Conservation (phyloP, 2,888 invertebrate species). For the Diplazon laetatorius region DNA sequence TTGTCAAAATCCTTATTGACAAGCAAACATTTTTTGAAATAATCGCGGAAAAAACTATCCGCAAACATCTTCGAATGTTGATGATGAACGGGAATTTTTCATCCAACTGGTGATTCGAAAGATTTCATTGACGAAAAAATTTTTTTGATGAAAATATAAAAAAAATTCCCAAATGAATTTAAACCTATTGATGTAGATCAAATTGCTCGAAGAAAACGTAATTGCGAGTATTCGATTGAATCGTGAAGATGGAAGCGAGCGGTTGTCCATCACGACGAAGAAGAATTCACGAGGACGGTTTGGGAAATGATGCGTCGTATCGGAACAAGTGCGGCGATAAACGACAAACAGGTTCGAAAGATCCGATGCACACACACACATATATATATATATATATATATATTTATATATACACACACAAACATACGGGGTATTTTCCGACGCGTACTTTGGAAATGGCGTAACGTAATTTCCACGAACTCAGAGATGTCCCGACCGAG, state of each 20-base stretch:
- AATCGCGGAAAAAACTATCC: background rate
- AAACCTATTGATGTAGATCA: background rate
- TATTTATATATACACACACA: too few relatives aligned
- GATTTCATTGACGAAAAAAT: background rate
- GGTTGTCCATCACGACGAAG: background rate
- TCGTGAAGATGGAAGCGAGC: background rate
- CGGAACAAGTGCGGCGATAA: background rate
- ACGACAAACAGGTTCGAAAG: background rate
- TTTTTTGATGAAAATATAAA: background rate
- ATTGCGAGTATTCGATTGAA: too few relatives aligned
- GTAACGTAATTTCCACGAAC: slow-evolving; percentile 24
- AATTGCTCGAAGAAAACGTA: too few relatives aligned
- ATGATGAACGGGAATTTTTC: background rate
- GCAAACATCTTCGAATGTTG: background rate
- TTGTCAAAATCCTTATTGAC: slow-evolving; percentile 25
- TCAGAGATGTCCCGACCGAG: slow-evolving; percentile 6
- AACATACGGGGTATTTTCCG: too few relatives aligned
- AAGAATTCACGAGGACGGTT: background rate
- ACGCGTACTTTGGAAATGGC: background rate
- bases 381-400: too few relatives aligned
- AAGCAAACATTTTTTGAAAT: slow-evolving; percentile 15
- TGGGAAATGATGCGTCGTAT: background rate
- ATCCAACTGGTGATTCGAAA: background rate
- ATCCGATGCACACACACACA: background rate
- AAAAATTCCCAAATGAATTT: slow-evolving; percentile 2